Conservation (phyloP, 92 coral and sea anemone species). For the Epizoanthus stellaris region DNA sequence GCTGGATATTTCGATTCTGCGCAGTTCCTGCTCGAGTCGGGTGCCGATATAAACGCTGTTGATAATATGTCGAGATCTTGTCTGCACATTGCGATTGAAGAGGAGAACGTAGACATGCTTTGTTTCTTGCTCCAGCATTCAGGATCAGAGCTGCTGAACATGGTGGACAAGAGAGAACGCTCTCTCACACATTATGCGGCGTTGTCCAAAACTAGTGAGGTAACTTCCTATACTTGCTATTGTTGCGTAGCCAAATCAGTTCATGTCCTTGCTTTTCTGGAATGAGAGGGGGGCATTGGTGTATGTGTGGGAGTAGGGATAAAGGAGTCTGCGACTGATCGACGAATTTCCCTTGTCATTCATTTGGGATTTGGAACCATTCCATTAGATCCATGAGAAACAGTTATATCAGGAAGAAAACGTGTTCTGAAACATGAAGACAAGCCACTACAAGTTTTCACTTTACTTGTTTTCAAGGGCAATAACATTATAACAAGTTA, state of each 20-base stretch:
- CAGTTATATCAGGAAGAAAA: no score
- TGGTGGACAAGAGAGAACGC: constrained; percentile 58
- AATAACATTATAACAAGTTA: no score
- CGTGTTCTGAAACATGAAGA: no score
- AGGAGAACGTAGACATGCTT: constrained; percentile 48
- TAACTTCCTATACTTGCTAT: neutral
- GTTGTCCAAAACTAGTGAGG: constrained; percentile 54
- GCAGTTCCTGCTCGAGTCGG: constrained; percentile 60
- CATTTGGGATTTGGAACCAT: no score
- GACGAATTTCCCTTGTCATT: no score
- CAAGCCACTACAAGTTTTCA: no score
- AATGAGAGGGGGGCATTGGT: neutral
- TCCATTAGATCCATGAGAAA: no score
- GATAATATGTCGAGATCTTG: constrained; percentile 60
- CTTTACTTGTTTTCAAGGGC: no score
- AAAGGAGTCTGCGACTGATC: no score
- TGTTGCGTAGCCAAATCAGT: neutral
- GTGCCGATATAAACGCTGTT: constrained; percentile 62
- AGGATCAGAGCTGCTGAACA: constrained; percentile 44
- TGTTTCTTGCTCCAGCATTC: constrained; percentile 52
- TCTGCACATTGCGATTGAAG: constrained; percentile 72
- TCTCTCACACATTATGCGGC: constrained; percentile 76
- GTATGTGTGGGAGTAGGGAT: no score
- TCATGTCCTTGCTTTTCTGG: neutral
- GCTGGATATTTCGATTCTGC: constrained; percentile 64